Evolutionary conservation across 92 coral and sea anemone genomes (phyloP).

Genomic region (Epizoanthus illoricatus): DNA sequence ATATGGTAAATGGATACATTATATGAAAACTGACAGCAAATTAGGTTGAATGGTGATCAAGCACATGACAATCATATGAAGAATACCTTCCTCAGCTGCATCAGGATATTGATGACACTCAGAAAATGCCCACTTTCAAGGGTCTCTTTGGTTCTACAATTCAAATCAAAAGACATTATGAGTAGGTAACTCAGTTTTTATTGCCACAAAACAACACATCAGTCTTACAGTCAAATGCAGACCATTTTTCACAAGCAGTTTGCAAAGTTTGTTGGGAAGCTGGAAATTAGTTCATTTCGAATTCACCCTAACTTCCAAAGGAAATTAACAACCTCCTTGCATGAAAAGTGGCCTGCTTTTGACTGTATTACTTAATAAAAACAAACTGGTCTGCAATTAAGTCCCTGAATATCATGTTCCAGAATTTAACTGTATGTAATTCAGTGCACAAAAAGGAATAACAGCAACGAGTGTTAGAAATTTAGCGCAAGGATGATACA

Average conservation of each 20-base stretch:
- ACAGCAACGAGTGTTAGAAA: too few relatives aligned
- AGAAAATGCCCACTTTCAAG: conserved; percentile 95
- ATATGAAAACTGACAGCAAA: background rate
- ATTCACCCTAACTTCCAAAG: too few relatives aligned
- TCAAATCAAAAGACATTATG: background rate
- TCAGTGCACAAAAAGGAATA: too few relatives aligned
- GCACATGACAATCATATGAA: background rate
- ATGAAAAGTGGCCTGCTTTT: too few relatives aligned
- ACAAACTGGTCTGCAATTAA: too few relatives aligned
- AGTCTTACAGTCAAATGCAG: background rate
- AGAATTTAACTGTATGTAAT: too few relatives aligned
- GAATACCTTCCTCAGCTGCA: conserved; percentile 97
- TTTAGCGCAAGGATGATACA: too few relatives aligned
- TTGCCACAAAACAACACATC: background rate
- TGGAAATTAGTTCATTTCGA: too few relatives aligned
- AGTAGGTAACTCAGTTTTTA: background rate
- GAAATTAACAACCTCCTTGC: too few relatives aligned
- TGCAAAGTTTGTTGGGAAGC: background rate
- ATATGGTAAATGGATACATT: background rate
- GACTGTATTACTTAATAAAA: too few relatives aligned
- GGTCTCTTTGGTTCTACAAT: conserved; percentile 91
- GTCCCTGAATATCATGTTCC: too few relatives aligned
- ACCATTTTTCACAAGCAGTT: too few relatives aligned
- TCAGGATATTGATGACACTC: conserved; percentile 96
- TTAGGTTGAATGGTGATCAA: background rate